Conservation (phyloP, 1,140 invertebrate species). For the Neodiprion lecontei region DNA sequence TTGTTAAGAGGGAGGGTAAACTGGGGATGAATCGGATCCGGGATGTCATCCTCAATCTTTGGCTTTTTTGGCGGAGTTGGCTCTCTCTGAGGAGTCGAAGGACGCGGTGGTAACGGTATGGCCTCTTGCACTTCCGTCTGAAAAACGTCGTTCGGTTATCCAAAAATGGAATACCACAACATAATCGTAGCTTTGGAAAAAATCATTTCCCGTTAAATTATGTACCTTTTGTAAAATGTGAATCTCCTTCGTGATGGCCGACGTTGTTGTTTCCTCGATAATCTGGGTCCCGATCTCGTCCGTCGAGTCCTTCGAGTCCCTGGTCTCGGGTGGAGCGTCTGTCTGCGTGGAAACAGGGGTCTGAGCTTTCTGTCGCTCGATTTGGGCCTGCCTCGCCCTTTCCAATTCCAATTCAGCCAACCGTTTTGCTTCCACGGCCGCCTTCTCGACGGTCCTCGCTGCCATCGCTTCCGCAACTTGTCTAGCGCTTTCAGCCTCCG, state of each 20-base stretch:
- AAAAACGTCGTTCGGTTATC: constrained; percentile 31
- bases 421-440: constrained; percentile 60
- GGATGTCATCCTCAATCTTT: constrained; percentile 23
- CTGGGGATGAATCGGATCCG: constrained; percentile 55
- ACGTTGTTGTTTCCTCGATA: constrained; percentile 47
- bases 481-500: constrained; percentile 55
- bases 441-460: constrained; percentile 60
- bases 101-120: constrained; percentile 31
- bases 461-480: constrained; percentile 58
- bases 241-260: constrained; percentile 47
- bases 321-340: constrained; percentile 28
- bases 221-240: constrained; percentile 51
- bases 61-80: constrained; percentile 41
- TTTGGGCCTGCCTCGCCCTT: constrained; percentile 35
- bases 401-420: constrained; percentile 53
- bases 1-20: constrained; percentile 73
- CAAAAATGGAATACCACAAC: not conserved
- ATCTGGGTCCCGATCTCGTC: constrained; percentile 26
- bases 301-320: constrained; percentile 24
- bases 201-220: not conserved
- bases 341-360: constrained; percentile 45
- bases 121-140: constrained; percentile 40
- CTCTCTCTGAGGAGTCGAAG: constrained; percentile 37
- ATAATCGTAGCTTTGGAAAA: too few species aligned
- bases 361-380: constrained; percentile 38